A percentile compares a stretch with the other conserved stretches of the same genome.
These are phyloP conservation scores for Mythimna vitellina DNA, from an alignment of 2,888 invertebrate species.

Conservation along the genomic window DNA sequence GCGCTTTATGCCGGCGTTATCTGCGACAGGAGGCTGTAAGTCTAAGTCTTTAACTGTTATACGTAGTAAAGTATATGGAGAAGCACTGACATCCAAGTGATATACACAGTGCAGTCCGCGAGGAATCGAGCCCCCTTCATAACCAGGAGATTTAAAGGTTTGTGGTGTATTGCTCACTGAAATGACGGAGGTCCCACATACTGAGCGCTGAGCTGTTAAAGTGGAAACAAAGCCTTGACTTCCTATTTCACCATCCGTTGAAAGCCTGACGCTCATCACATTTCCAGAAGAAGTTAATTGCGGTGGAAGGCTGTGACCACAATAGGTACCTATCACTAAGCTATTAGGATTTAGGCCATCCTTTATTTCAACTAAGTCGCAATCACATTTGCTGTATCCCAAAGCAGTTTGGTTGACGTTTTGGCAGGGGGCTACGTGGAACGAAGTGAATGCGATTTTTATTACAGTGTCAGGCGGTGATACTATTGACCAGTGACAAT, in stretches of 20 bases:
- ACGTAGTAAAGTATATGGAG: slow-evolving; percentile 66
- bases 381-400: slow-evolving; percentile 90
- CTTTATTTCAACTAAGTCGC: slow-evolving; percentile 93
- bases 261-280: slow-evolving; percentile 92
- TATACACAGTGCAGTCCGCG: slow-evolving; percentile 82
- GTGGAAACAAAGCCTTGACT: slow-evolving; percentile 92
- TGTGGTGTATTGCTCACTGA: slow-evolving; percentile 64
- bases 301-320: slow-evolving; percentile 91
- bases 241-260: slow-evolving; percentile 90
- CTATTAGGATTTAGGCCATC: slow-evolving; percentile 93
- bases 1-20: slow-evolving; percentile 60
- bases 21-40: slow-evolving; percentile 69
- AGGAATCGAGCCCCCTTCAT: slow-evolving; percentile 74
- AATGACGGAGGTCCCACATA: slow-evolving; percentile 77
- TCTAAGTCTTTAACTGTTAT: slow-evolving; percentile 76
- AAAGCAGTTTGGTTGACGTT: slow-evolving; percentile 81
- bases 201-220: slow-evolving; percentile 85
- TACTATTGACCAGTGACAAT: slow-evolving; percentile 94
- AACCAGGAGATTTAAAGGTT: slow-evolving; percentile 79
- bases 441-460: slow-evolving; percentile 89
- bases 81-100: slow-evolving; percentile 66
- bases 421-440: slow-evolving; percentile 88
- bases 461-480: slow-evolving; percentile 91
- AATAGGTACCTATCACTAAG: slow-evolving; percentile 92
- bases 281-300: slow-evolving; percentile 91